Evolutionary conservation across 2,888 invertebrate species (phyloP).

Genomic region (Emesis russula): DNA sequence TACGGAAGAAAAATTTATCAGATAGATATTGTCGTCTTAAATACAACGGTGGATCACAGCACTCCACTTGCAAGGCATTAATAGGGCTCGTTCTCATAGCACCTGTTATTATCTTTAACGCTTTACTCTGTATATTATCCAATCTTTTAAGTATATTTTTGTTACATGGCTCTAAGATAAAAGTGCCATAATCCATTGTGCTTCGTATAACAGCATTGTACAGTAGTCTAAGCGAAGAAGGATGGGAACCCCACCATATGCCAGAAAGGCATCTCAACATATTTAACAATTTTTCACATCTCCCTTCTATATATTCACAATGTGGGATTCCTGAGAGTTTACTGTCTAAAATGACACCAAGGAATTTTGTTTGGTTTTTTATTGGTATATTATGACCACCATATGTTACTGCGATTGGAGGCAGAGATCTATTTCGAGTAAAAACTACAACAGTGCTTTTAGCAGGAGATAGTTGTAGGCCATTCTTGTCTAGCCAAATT

Average conservation of each 20-base stretch:
- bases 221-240: neutral
- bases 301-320: neutral
- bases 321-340: neutral
- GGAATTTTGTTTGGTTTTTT: conserved; percentile 2
- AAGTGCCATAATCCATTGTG: neutral
- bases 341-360: neutral
- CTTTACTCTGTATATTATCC: neutral
- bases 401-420: neutral
- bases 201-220: neutral
- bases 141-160: conserved; percentile 1
- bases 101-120: neutral
- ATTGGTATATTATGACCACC: neutral
- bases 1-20: neutral
- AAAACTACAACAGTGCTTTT: neutral
- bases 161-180: neutral
- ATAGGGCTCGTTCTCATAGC: neutral
- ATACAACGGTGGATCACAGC: neutral
- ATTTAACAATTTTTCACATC: conserved; percentile 1
- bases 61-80: neutral
- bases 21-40: conserved; percentile 14
- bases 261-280: neutral
- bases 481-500: neutral
- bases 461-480: neutral
- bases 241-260: conserved; percentile 6
- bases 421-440: neutral